Conservation (phyloP, 1,140 invertebrate genomes). For the Protaetia brevitarsis region DNA sequence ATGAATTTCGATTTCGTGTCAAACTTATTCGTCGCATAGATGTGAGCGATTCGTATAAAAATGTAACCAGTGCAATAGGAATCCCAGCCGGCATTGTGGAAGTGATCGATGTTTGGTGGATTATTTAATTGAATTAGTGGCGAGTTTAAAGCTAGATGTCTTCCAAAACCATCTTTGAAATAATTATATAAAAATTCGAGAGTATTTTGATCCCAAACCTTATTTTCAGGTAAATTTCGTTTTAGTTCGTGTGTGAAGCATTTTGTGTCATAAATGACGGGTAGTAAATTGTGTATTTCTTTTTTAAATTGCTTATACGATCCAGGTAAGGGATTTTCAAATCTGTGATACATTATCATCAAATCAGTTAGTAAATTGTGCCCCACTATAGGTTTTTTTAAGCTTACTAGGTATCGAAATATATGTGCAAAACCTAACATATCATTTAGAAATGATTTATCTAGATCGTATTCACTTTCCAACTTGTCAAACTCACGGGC, state of each 20-base stretch:
- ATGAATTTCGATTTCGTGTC: conserved; percentile 49
- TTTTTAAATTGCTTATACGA: conserved; percentile 65
- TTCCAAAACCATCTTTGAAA: conserved; percentile 53
- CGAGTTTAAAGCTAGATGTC: conserved; percentile 41
- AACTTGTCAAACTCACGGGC: conserved; percentile 38
- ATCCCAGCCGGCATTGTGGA: conserved; percentile 76
- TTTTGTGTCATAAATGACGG: conserved; percentile 71
- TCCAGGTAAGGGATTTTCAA: conserved; percentile 66
- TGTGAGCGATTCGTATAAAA: conserved; percentile 57
- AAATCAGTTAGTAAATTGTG: conserved; percentile 74
- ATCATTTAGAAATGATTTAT: conserved; percentile 53
- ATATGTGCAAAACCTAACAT: conserved; percentile 67
- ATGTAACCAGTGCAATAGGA: conserved; percentile 67
- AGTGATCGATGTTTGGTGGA: conserved; percentile 38
- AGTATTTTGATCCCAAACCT: conserved; percentile 52
- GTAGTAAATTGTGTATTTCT: conserved; percentile 62
- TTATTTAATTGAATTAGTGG: conserved; percentile 48
- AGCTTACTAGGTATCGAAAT: conserved; percentile 56
- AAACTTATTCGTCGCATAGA: conserved; percentile 46
- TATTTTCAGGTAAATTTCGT: conserved; percentile 49
- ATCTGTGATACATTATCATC: conserved; percentile 69
- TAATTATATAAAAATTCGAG: conserved; percentile 58
- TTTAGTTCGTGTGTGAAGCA: conserved; percentile 59
- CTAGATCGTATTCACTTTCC: conserved; percentile 40
- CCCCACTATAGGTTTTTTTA: conserved; percentile 69